Conservation (phyloP, 2,113 vertebrate species). For the Microcebus jonahi region DNA sequence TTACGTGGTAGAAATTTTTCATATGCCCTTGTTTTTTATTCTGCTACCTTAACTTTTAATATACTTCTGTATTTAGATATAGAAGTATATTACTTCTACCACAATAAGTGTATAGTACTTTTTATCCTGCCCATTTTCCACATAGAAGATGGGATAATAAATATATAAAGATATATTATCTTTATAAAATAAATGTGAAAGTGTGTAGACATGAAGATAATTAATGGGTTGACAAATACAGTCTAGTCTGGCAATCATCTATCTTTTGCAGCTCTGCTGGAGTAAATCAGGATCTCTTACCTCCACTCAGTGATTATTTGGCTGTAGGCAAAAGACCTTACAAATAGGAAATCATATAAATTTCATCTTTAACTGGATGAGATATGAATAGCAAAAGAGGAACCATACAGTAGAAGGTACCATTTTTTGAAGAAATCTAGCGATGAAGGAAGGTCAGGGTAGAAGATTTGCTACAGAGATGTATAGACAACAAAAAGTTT, state of each 20-base stretch:
- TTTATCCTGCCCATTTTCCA: background rate
- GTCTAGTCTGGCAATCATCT: background rate
- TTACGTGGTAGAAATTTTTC: background rate
- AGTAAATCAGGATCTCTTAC: background rate
- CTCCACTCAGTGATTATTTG: background rate
- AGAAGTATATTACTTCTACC: background rate
- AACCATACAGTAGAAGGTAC: background rate
- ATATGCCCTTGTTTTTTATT: background rate
- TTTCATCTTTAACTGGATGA: background rate
- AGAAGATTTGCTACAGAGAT: background rate
- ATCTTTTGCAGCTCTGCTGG: background rate
- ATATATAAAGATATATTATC: background rate
- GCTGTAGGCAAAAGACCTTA: background rate
- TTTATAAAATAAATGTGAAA: background rate
- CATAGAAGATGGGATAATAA: background rate
- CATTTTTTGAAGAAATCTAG: background rate
- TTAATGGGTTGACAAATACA: background rate
- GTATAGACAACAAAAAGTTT: background rate
- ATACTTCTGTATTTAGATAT: background rate
- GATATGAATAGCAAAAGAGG: background rate
- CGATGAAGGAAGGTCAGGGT: background rate
- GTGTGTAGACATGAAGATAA: background rate
- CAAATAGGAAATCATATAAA: background rate
- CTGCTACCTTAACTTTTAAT: background rate
- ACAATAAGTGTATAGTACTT: background rate